Base-by-base conservation (phyloP, 2,888 invertebrate species). In the Tiphia femorata region DNA sequence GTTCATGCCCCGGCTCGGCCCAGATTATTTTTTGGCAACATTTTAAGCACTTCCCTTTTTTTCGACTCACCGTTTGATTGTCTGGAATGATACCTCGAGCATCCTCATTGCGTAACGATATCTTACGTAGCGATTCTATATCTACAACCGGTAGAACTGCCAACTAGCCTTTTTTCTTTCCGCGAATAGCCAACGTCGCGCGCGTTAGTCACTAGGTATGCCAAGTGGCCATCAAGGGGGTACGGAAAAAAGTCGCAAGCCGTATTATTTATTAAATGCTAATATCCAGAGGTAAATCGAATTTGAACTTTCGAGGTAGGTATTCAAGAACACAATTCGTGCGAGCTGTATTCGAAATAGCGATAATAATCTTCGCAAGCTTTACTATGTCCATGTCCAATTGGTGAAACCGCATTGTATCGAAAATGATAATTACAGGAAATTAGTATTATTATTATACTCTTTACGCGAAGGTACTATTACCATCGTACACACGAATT, bases 371-470 rank as follows among this genome's bases (percentile, higher is more conserved):
- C n/a, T n/a, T n/a, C n/a, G n/a, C n/a, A n/a, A n/a, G n/a, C n/a
- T n/a, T n/a, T n/a, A n/a, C n/a, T n/a, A n/a, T n/a, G n/a, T n/a
- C n/a, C n/a, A n/a, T n/a, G n/a, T n/a, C 65, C 70, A 64, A 61
- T 67, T 60, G 70, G 62, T 67, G 57, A 58, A 56, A 53, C 62
- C 49, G 51, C 55, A 48, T 43, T 73, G 73, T 75, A n/a, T n/a
- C n/a, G n/a, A n/a, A n/a, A n/a, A n/a, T n/a, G n/a, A n/a, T n/a
- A n/a, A n/a, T n/a, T n/a, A n/a, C n/a, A n/a, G n/a, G n/a, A n/a
- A n/a, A n/a, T n/a, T n/a, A n/a, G n/a, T n/a, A n/a, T n/a, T n/a
- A n/a, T n/a, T n/a, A n/a, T n/a, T n/a, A n/a, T n/a, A n/a, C n/a
- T n/a, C n/a, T n/a, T n/a, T n/a, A n/a, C n/a, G n/a, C n/a, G n/a